These are phyloP conservation scores for crab-eating macaque (Macaca fascicularis) DNA, from an alignment of 2,113 vertebrate species.

Conservation along the genomic window T2T-MFA8v1.1 NC_088378.1:11743501-11744000, in stretches of 20 bases:
- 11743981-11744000: not conserved
- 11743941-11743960: not conserved
- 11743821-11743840: constrained; percentile 6
- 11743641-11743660: not conserved
- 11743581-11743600: not conserved
- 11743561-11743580: not conserved
- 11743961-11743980: not conserved
- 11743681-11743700: not conserved
- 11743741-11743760: not conserved
- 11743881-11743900: not conserved
- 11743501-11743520: not conserved
- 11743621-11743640: not conserved
- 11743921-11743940: not conserved
- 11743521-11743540: not conserved
- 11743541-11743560: not conserved
- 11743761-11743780: not conserved
- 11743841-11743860: not conserved
- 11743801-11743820: not conserved
- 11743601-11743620: not conserved
- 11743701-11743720: not conserved
- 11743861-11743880: not conserved
- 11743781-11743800: not conserved
- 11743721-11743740: not conserved
- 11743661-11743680: not conserved
- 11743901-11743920: not conserved